Conservation (phyloP, 2,113 vertebrate genomes). For the Lepisosteus oculatus region DNA sequence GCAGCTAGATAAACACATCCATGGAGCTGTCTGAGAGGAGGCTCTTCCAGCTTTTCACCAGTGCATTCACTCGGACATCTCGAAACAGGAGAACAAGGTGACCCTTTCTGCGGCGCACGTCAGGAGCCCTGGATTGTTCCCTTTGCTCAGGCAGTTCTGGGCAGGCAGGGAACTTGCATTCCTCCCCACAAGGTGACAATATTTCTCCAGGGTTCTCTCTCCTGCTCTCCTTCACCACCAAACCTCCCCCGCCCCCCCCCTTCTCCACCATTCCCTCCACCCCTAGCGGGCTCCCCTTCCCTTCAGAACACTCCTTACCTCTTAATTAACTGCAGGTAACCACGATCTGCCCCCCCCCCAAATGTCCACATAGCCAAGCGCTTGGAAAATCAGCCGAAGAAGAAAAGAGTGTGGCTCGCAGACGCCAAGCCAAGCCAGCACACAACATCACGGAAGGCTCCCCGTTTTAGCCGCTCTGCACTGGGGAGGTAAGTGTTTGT, state of each 20-base stretch:
- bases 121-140: constrained; percentile 33
- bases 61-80: not conserved
- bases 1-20: constrained; percentile 23
- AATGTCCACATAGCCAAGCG: constrained; percentile 27
- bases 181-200: constrained; percentile 56
- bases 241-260: not conserved
- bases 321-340: constrained; percentile 28
- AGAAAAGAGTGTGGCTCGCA: constrained; percentile 10
- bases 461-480: not conserved
- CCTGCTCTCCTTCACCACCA: not conserved
- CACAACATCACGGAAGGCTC: constrained; percentile 13
- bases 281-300: constrained; percentile 19
- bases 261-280: not conserved
- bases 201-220: constrained; percentile 31
- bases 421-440: constrained; percentile 38
- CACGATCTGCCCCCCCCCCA: constrained; percentile 21
- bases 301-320: constrained; percentile 20
- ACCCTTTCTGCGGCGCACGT: not conserved
- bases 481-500: constrained; percentile 54
- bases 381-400: constrained; percentile 19
- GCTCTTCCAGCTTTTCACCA: not conserved
- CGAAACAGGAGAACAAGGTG: not conserved
- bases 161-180: constrained; percentile 50
- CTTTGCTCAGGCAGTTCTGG: constrained; percentile 34
- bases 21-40: not conserved